Evolutionary conservation across 2,113 vertebrate species (phyloP).

Genomic region (Neolamprologus falcicula): DNA sequence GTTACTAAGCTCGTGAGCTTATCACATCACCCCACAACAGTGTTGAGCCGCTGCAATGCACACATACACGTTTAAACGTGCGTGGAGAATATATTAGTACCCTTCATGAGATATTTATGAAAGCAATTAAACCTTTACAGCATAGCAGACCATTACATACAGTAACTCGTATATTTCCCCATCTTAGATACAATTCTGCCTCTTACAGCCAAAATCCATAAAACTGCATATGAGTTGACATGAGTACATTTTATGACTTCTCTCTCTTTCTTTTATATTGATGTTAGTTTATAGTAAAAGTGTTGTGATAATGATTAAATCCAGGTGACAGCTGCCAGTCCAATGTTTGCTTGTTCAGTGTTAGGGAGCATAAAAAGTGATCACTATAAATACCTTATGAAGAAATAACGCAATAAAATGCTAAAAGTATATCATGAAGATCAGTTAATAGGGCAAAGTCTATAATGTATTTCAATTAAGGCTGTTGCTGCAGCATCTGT

Average conservation of each 20-base stretch:
- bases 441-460: not conserved
- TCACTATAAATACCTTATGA: not conserved
- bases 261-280: not conserved
- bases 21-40: not conserved
- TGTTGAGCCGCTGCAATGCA: not conserved
- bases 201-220: not conserved
- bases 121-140: constrained; percentile 36
- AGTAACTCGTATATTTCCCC: constrained; percentile 5
- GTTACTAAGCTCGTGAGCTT: not conserved
- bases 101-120: constrained; percentile 26
- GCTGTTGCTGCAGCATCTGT: not conserved
- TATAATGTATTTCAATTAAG: not conserved
- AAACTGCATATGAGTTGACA: not conserved
- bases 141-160: constrained; percentile 1
- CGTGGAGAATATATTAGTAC: constrained; percentile 9
- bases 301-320: not conserved
- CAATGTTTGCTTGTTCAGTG: not conserved
- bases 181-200: not conserved
- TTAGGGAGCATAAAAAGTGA: not conserved
- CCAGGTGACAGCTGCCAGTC: not conserved
- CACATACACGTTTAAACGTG: not conserved
- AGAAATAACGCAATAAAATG: not conserved
- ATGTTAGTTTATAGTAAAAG: not conserved
- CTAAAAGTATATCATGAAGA: not conserved
- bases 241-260: not conserved